Evolutionary conservation across 92 coral and sea anemone genomes (phyloP).

Genomic region (Epizoanthus stellaris): DNA sequence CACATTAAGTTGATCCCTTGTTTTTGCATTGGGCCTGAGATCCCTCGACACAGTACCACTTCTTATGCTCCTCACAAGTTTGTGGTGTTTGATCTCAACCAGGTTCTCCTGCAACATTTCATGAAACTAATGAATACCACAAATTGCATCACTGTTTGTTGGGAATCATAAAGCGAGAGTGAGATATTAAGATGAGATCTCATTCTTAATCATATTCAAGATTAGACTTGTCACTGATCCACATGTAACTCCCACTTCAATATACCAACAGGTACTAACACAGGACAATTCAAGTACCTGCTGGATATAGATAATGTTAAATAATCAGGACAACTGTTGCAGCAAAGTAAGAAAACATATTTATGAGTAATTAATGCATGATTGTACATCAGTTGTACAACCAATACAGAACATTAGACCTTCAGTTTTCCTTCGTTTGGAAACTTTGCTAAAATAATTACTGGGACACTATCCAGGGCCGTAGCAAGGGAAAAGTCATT

Average conservation of each 20-base stretch:
- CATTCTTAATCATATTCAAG: conserved; percentile 8
- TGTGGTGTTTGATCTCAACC: conserved; percentile 96
- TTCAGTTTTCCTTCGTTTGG: too few species aligned
- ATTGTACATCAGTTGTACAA: too few species aligned
- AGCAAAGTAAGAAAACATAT: too few species aligned
- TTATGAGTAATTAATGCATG: too few species aligned
- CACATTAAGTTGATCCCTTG: conserved; percentile 95
- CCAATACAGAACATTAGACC: too few species aligned
- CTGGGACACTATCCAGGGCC: too few species aligned
- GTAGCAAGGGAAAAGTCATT: too few species aligned
- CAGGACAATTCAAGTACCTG: conserved; percentile 3
- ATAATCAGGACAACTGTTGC: too few species aligned
- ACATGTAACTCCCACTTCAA: background rate
- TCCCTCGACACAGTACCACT: conserved; percentile 98
- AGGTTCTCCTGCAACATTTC: conserved; percentile 82
- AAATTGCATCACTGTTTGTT: conserved; percentile 16
- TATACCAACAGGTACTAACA: background rate
- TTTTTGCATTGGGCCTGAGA: conserved; percentile 95
- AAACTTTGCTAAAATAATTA: too few species aligned
- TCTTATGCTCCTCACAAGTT: conserved; percentile 91
- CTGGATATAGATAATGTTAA: background rate
- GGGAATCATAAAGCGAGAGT: background rate
- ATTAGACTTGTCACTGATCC: conserved; percentile 10
- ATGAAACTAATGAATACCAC: background rate
- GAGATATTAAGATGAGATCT: background rate